Evolutionary conservation across 2,113 vertebrate species (phyloP), one percentile per base, ranked within the genome.

Genomic region (Sander lucioperca): DNA sequence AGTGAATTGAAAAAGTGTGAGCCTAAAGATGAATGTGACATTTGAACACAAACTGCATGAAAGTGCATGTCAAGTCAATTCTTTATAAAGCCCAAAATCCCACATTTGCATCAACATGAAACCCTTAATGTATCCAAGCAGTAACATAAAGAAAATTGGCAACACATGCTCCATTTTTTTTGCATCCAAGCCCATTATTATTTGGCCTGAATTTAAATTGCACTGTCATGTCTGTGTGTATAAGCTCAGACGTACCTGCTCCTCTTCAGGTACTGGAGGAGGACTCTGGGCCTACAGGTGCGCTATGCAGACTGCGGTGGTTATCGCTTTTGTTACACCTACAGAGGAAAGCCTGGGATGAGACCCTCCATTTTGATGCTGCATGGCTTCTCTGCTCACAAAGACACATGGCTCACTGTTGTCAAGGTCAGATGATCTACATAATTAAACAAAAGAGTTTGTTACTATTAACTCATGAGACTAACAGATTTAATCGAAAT

Each of bases 381-480:
- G 39, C 98, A 99, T 0, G 97, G 97, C 3, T 99, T 99, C 93
- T 98, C 97, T 14, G 95, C 96, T 18, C 96, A 99, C 92, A 99
- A 99, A 91, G 98, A 99, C 87, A 96, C 96, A 84, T 99, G 98
- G 98, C 95, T 99, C 39, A 96, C 95, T 48, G 90, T 99, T 62
- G 95, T 98, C 88, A 99, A 99, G 97, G 98, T 99, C 80, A 6
- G 87, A 8, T 2, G 53, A 6, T 45, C 21, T 57, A 56, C 30
- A 53, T 86, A 51, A 54, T 16, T 51, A 27, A 82, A 51, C 25
- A 50, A 8, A 2, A 12, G 10, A 36, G 12, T 43, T 47, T 56
- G 13, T 48, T 47, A 39, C 23, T 65, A 15, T 65, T 14, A 54
- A 54, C 64, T 74, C 2, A 15, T 12, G 2, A 3, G n/a, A 25